These are phyloP conservation scores for Ictidomys tridecemlineatus DNA, from an alignment of 2,113 vertebrate species.

Conservation along the genomic window DNA sequence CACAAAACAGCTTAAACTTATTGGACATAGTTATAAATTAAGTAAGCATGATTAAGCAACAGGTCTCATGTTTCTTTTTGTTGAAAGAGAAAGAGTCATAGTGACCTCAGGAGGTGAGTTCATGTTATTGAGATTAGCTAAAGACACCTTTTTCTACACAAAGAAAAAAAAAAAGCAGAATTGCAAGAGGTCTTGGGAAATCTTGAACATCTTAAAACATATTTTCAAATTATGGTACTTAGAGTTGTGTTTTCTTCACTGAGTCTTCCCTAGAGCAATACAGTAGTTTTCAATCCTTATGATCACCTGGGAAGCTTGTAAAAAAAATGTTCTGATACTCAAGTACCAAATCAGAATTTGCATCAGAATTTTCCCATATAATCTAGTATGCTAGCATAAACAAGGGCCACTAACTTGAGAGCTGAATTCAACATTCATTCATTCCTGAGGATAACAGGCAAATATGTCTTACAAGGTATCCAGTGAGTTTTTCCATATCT, in stretches of 20 bases:
- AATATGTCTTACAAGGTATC: not conserved
- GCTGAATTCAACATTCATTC: not conserved
- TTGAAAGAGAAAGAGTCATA: slow-evolving; percentile 26
- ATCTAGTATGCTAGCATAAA: not conserved
- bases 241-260: not conserved
- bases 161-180: not conserved
- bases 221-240: not conserved
- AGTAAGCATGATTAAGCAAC: not conserved
- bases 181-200: not conserved
- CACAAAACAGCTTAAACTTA: not conserved
- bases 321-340: not conserved
- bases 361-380: not conserved
- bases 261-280: not conserved
- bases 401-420: not conserved
- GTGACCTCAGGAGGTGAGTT: slow-evolving; percentile 3
- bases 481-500: not conserved
- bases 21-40: not conserved
- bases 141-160: not conserved
- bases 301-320: not conserved
- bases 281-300: not conserved
- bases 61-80: not conserved
- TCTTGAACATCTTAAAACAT: not conserved
- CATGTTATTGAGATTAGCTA: not conserved
- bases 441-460: not conserved
- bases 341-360: not conserved